Evolutionary conservation across 2,113 vertebrate species (phyloP), one percentile per base, ranked within the genome.

Genomic region (Parus major): DNA sequence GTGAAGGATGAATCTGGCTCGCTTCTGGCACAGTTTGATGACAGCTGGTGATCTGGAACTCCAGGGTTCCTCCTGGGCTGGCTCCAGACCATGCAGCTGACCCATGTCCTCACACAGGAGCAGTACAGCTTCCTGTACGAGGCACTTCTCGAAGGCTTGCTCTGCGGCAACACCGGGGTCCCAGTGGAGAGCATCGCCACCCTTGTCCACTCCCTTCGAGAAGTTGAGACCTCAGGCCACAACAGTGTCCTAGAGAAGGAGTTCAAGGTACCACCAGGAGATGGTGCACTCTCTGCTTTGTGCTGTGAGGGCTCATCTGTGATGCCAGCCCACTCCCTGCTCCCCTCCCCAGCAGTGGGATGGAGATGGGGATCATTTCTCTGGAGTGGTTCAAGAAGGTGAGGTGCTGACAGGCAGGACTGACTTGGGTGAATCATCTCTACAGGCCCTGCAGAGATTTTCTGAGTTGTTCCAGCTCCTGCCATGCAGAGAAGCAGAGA

Each of bases 41-140:
- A 28, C 36, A 71, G 23, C 17, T 64, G 21, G 21, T 44, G 53
- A 33, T 35, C 39, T 77, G 70, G 75, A 69, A 75, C 23, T 50
- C 31, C 22, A 64, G n/a, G 13, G 11, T 12, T 87, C 23, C 29
- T 50, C 27, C 16, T 28, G 35, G 42, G 59, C 42, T 27, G 11
- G 27, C 46, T 92, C 42, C 66, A 93, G 61, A 36, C 17, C 7
- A 12, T 4, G 2, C 36, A 65, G 24, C 59, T 79, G 57, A 90
- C 9, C 14, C 0, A 0, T 75, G 22, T 77, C 31, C 55, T 61
- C 71, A 39, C 9, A 5, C 86, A 98, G 97, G 95, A 97, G 49
- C 97, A 98, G 82, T 98, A 98, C 53, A 41, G 42, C 41, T 97
- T 98, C 83, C 63, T 98, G 47, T 97, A 98, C 0, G 95, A 97